Evolutionary conservation across 2,797 vertebrate genomes (phyloP).

Genomic region (Graptemys geographica): DNA sequence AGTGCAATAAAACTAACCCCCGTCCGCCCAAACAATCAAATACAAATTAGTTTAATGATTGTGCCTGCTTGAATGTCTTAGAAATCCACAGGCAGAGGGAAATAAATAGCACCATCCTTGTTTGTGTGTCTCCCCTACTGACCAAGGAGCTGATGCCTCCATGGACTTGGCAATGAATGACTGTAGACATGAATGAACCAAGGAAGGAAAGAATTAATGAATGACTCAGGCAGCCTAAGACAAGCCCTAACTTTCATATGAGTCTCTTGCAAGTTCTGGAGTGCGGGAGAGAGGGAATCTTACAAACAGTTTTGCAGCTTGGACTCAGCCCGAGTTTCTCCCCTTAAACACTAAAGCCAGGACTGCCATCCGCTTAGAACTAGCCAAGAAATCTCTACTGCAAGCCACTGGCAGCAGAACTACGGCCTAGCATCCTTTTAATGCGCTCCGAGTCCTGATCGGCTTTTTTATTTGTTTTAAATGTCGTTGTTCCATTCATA

Average conservation of each 20-base stretch:
- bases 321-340: neutral
- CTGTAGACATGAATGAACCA: slow-evolving; percentile 65
- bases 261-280: slow-evolving; percentile 4
- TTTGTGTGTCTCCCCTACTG: slow-evolving; percentile 76
- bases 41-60: slow-evolving; percentile 90
- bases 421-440: neutral
- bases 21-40: slow-evolving; percentile 90
- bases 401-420: neutral
- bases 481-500: accelerated
- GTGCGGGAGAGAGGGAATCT: neutral
- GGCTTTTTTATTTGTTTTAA: neutral
- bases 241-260: slow-evolving; percentile 51
- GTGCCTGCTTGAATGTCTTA: slow-evolving; percentile 85
- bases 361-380: neutral
- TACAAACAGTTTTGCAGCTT: neutral
- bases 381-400: neutral
- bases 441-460: neutral
- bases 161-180: slow-evolving; percentile 75
- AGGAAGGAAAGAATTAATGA: slow-evolving; percentile 69
- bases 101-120: slow-evolving; percentile 84
- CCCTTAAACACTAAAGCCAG: neutral
- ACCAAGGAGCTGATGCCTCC: slow-evolving; percentile 71
- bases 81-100: slow-evolving; percentile 82
- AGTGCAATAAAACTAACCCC: slow-evolving; percentile 87
- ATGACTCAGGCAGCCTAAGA: slow-evolving; percentile 60